phyloP scores from a whole-genome alignment of 2,888 invertebrate genomes.

The Clitarchus hookeri region DNA sequence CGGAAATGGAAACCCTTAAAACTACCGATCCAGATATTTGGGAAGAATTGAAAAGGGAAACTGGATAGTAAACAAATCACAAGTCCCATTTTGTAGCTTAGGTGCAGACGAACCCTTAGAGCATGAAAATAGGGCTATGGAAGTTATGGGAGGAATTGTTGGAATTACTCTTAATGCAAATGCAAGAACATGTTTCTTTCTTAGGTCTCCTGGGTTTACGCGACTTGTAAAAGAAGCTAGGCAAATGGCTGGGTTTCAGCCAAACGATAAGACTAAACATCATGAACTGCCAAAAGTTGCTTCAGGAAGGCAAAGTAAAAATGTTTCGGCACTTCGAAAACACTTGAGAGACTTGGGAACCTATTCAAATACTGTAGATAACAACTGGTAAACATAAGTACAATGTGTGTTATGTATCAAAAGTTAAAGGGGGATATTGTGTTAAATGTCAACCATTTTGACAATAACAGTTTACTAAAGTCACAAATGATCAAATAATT shows the following conservation, averaged over 20 bases:
- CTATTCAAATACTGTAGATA: not conserved
- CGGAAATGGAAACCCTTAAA: conserved; percentile 12
- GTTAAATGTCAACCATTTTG: not conserved
- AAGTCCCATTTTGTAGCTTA: conserved; percentile 19
- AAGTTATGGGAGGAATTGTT: conserved; percentile 4
- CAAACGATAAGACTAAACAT: not conserved
- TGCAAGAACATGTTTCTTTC: conserved; percentile 12
- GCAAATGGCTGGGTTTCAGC: not conserved
- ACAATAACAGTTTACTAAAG: conserved; percentile 2
- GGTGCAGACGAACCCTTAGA: conserved; percentile 15
- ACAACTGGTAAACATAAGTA: not conserved
- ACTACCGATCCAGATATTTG: not conserved
- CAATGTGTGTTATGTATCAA: not conserved
- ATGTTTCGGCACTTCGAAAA: conserved; percentile 4
- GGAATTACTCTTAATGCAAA: conserved; percentile 6
- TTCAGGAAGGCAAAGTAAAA: conserved; percentile 8
- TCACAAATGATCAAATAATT: not conserved
- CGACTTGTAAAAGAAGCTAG: not conserved
- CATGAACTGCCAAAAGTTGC: conserved; percentile 2
- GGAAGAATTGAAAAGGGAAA: conserved; percentile 15
- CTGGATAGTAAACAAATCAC: not conserved
- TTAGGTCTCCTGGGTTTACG: not conserved
- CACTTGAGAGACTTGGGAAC: conserved; percentile 6
- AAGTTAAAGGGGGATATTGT: not conserved
- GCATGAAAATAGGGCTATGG: conserved; percentile 3